Evolutionary conservation across 2,113 vertebrate species (phyloP).

Genomic region (Nansenia antarctica): DNA sequence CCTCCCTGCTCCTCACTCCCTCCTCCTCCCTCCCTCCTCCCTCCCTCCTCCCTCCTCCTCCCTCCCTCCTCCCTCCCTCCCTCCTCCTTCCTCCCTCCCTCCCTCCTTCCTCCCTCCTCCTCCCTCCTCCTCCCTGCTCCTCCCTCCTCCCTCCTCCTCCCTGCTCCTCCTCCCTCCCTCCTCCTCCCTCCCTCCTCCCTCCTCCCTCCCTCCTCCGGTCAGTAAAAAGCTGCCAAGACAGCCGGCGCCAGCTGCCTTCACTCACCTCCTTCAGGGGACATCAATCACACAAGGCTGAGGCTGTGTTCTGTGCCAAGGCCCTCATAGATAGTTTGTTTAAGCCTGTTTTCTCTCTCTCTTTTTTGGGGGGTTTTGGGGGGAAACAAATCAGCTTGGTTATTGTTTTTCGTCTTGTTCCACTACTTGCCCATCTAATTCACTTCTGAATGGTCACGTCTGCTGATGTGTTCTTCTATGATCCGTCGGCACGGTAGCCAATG

Average conservation of each 20-base stretch:
- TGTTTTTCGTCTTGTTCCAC: constrained; percentile 9
- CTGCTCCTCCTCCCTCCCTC: constrained; percentile 13
- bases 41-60: constrained; percentile 20
- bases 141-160: constrained; percentile 13
- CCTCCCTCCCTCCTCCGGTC: constrained; percentile 24
- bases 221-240: constrained; percentile 51
- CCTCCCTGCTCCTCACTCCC: background rate
- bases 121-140: no score
- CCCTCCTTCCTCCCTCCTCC: constrained; percentile 21
- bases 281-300: constrained; percentile 21
- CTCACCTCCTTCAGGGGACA: constrained; percentile 48
- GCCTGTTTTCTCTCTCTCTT: constrained; percentile 6
- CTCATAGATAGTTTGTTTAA: constrained; percentile 8
- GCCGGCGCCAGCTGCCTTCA: constrained; percentile 61
- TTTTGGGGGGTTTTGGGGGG: constrained; percentile 1
- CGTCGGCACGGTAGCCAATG: background rate
- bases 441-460: constrained; percentile 24
- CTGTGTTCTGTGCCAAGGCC: constrained; percentile 43
- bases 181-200: constrained; percentile 26
- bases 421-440: constrained; percentile 14
- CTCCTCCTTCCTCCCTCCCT: no score
- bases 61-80: no score
- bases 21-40: no score
- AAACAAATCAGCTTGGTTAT: constrained; percentile 27
- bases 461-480: constrained; percentile 22